phyloP scores from a whole-genome alignment of 2,797 vertebrate species.

The Anguilla megastoma region DNA sequence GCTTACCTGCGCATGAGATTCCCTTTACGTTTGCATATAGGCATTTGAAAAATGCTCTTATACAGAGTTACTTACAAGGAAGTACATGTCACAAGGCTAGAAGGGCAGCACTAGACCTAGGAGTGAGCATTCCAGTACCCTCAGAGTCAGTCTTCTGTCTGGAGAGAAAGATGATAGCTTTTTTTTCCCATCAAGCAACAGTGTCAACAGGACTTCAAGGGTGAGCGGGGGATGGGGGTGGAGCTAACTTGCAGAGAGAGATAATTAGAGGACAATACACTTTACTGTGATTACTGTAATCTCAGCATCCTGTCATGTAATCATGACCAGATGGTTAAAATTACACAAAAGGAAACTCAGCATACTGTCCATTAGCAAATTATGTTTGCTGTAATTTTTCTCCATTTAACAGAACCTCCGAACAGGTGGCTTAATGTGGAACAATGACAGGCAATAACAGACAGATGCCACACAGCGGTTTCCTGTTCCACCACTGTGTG shows the following conservation, averaged over 20 bases:
- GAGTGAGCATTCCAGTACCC: not conserved
- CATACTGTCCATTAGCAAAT: not conserved
- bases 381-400: not conserved
- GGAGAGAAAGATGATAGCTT: not conserved
- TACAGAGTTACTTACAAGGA: not conserved
- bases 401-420: not conserved
- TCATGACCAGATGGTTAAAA: conserved; percentile 7
- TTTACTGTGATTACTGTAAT: not conserved
- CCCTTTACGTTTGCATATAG: not conserved
- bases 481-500: not conserved
- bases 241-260: not conserved
- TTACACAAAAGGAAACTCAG: not conserved
- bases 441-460: not conserved
- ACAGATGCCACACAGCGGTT: conserved; percentile 8
- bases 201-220: not conserved
- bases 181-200: not conserved
- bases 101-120: not conserved
- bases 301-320: not conserved
- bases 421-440: not conserved
- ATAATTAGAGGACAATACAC: not conserved
- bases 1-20: no score
- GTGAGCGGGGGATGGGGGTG: not conserved
- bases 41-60: not conserved
- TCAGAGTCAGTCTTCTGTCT: not conserved
- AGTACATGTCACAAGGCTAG: not conserved